Base-by-base conservation (phyloP, 1,140 invertebrate genomes). In the Holotrichia oblita region DNA sequence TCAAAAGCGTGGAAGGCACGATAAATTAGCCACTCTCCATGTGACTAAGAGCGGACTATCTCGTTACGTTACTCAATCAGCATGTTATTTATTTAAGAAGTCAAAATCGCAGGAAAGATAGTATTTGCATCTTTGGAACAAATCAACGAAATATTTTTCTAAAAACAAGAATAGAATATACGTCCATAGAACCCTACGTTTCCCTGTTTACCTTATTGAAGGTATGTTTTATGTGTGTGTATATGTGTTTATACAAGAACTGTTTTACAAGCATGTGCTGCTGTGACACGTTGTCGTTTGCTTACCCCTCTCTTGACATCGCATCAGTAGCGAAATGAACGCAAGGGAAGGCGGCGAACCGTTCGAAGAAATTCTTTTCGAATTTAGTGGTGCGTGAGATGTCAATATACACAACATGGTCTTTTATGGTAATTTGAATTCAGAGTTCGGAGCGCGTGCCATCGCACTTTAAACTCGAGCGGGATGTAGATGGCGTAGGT, bases 351-450 rank as follows among this genome's bases (percentile, higher is more conserved):
- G 27, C 61, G 61, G 17, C 22, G 61, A 69, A 69, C 61, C 4
- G 61, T 27, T 27, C 20, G 61, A 22, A 7, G 14, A 27, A 69
- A 69, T 69, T 69, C 61, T 69, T 69, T 69, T 69, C 3, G 61
- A 22, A 69, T 27, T 34, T 69, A 27, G 61, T 69, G 61, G 61
- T 14, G 61, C 61, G 61, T 24, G 27, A 69, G 22, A 69, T 69
- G 61, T 27, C 61, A 69, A 69, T 69, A 69, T 34, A 69, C 61
- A 24, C 61, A 69, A 69, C 61, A 69, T 22, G 61, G 8, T 69
- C 24, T 34, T 69, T 34, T 22, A 69, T 34, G 61, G 61, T 69
- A 69, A 69, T 69, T 69, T 69, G 61, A 69, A 69, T 69, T 69
- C 61, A 8, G 20, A 69, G 61, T 14, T 64, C 61, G 22, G 61